Base-by-base conservation (phyloP, 2,797 vertebrate genomes). In the Bryconaethiops microstoma region DNA sequence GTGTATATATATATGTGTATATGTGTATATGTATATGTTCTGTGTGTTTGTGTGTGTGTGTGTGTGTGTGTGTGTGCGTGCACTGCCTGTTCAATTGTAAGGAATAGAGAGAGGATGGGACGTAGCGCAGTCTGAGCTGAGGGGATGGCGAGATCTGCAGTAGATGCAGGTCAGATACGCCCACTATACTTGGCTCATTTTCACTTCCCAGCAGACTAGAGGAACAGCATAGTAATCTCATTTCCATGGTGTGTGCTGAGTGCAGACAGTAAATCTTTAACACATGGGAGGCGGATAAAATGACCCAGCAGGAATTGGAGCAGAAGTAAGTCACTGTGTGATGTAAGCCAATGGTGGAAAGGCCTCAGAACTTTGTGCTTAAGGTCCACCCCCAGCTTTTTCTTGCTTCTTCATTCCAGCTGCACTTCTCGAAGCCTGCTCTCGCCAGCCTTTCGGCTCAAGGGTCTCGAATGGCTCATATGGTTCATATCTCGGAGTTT, bases 311-410 rank as follows among this genome's bases (percentile, higher is more conserved):
- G 90, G 88, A 94, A 95, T 87, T 94, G 90, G 93, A 91, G 93
- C 93, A 93, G 91, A 92, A 92, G 89, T 84, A 87, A 92, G 90
- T 88, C 87, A 88, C 86, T 87, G 89, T 85, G 83, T 82, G 81
- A 79, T 77, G 80, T 80, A 45, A 83, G 72, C 86, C 85, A 85
- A 75, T 90, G 85, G 85, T 86, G 21, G 39, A 21, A 19, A 35
- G 25, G 57, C 16, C 17, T 50, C 25, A 45, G 42, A 79, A 74
- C 70, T 73, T 21, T 35, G 25, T 64, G 23, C 42, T 19, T 0
- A 62, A 40, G 19, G 54, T 65, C 74, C 29, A 35, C 52, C 17
- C 39, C 75, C 77, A 5, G 54, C 40, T 17, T 79, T 42, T 55
- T 74, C 35, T 42, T 78, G 70, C 7, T 35, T 39, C 63, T 39